Percentiles rank a stretch among this genome's conserved stretches.
Evolutionary conservation across 2,888 invertebrate species (phyloP).

Genomic region (Chrysolina oricalcia): DNA sequence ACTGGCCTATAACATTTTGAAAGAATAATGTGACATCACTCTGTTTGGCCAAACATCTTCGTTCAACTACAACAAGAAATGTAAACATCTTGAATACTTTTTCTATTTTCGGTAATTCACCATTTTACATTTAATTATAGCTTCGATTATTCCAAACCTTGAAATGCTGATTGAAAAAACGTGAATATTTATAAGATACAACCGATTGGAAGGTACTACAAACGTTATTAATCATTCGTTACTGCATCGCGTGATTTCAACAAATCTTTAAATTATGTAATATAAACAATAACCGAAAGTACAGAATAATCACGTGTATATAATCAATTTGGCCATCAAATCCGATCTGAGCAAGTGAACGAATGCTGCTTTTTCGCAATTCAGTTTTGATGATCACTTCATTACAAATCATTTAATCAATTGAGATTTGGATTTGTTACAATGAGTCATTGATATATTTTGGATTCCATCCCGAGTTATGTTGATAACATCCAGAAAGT

Average conservation of each 20-base stretch:
- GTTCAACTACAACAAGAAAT: neutral
- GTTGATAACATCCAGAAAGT: no score
- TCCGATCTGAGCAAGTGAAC: neutral
- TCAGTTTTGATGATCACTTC: no score
- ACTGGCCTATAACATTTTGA: no score
- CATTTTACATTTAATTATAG: constrained; percentile 1
- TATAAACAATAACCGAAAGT: neutral
- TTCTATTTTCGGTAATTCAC: neutral
- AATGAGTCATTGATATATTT: no score
- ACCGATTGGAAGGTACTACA: neutral
- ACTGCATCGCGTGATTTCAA: neutral
- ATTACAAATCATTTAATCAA: no score
- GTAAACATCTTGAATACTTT: neutral
- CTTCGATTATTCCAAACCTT: neutral
- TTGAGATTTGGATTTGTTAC: no score
- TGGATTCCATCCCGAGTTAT: no score
- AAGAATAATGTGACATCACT: neutral
- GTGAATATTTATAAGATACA: neutral
- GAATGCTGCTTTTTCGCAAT: no score
- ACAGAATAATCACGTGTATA: neutral
- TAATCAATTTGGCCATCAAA: neutral
- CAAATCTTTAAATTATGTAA: neutral
- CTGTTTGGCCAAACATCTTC: neutral
- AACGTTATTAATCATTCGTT: neutral
- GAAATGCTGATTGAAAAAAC: neutral